Evolutionary conservation across 2,113 vertebrate genomes (phyloP), one percentile per base, ranked within the genome.

Genomic region (Marmota flaviventris): DNA sequence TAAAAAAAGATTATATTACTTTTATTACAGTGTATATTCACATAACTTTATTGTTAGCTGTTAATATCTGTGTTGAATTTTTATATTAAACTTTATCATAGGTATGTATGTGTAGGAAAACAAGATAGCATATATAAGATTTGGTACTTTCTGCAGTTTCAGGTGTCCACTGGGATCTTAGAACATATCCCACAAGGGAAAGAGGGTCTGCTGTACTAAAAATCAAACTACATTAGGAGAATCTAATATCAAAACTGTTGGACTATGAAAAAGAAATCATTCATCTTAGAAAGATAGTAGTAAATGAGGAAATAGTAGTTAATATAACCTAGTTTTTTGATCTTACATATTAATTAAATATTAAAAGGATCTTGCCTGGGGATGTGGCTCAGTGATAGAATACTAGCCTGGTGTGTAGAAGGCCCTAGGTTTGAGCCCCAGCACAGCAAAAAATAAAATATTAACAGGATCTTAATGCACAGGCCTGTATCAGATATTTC

Each of bases 261-360:
- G 12, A 24, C 51, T 87, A 11, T 58, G 39, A 37, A 78, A 86
- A 70, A 70, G 25, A 24, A 58, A 58, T 58, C 61, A 63, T 81
- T 63, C 34, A 73, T 8, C 51, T 88, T 94, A 53, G 69, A 9
- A 89, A 83, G 27, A 42, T 34, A 82, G 4, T 65, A 75, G 42
- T 73, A 75, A 91, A 85, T 72, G 65, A 91, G 34, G 63, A 85
- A 85, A 61, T 61, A 9, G 37, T 91, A 58, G 61, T 42, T 90
- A 95, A 48, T 91, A 61, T 69, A 95, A 70, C 16, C 17, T 72
- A 88, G 67, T 72, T 87, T 94, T 65, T 69, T 17, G 0, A 7
- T 69, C 32, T 34, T 69, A 69, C 14, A 17, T 2, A 69, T 69
- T 67, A 29, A 67, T 67, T 67, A 67, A 32, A 67, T 67, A 32